Evolutionary conservation across 2,888 invertebrate species (phyloP), one percentile per base, ranked within the genome.

Genomic region (Ophioninae sp.): DNA sequence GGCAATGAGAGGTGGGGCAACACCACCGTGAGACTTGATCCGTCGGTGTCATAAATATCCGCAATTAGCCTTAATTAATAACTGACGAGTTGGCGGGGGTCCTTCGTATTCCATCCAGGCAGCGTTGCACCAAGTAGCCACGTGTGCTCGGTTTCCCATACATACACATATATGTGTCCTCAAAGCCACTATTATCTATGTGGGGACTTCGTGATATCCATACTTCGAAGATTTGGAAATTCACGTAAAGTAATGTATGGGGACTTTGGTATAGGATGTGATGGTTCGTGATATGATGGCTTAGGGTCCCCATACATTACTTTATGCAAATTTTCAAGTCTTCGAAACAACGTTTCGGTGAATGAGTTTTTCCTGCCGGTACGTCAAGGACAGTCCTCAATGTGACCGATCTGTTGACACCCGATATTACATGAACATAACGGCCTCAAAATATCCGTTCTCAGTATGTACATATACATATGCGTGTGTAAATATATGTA

Each of bases 11-110:
- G 37, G 22, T 72, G 58, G 30, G 30, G 63, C 23, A n/a, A 41
- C 59, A 68, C 68, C 68, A 81, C 76, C 72, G 77, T 64, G 79
- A 51, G 71, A 59, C 61, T 20, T 78, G n/a, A 76, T 61, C 59
- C 77, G 63, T 83, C 89, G 91, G 90, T 91, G 91, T 90, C 89
- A 90, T 91, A 91, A 91, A 91, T 89, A 88, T 85, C 82, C 73
- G 88, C 90, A 91, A 91, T 91, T 91, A 91, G 90, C 87, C 86
- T 89, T 90, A 91, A 91, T 91, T 91, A 91, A 90, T 90, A 90
- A 88, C 86, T 90, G 88, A 87, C 88, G 88, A 89, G 89, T 90
- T 90, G 88, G 88, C 87, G 86, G 88, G 88, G 87, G 86, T 86
- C 83, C 86, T 81, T 80, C 85, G 79, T 78, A 88, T 86, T 85